Percentiles rank a stretch among this genome's conserved stretches.
Evolutionary conservation across 2,797 vertebrate genomes (phyloP).

Genomic region (Diceros bicornis): DNA sequence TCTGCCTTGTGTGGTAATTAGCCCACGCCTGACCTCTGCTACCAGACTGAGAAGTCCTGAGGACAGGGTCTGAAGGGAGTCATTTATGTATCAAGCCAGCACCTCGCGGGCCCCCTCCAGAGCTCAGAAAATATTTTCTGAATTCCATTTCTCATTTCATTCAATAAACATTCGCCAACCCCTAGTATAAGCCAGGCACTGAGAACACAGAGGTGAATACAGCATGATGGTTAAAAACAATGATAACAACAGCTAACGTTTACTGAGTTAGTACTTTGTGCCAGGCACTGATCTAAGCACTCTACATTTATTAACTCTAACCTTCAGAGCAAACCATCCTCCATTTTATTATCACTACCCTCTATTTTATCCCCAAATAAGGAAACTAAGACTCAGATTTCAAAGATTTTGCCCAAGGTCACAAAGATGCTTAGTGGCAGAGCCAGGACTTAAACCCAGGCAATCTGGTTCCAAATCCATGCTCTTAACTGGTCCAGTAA

Average conservation of each 20-base stretch:
- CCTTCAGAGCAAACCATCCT: neutral
- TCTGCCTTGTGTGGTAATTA: neutral
- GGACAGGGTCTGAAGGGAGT: neutral
- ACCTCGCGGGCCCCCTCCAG: neutral
- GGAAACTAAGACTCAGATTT: neutral
- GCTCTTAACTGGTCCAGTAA: neutral
- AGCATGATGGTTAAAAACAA: neutral
- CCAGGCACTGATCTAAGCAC: neutral
- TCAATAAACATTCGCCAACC: neutral
- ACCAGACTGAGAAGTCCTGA: neutral
- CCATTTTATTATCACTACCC: neutral
- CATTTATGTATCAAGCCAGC: neutral
- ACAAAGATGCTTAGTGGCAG: neutral
- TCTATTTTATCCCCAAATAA: neutral
- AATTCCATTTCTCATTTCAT: constrained; percentile 14
- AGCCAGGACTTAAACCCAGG: neutral
- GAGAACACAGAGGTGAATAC: neutral
- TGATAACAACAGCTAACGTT: neutral
- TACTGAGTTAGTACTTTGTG: neutral
- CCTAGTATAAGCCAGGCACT: neutral
- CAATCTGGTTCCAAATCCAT: neutral
- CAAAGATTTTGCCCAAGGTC: neutral
- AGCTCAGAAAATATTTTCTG: neutral
- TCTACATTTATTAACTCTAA: neutral
- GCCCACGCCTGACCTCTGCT: neutral